Conservation (phyloP, 2,113 vertebrate genomes). For the Dromiciops gliroides region DNA sequence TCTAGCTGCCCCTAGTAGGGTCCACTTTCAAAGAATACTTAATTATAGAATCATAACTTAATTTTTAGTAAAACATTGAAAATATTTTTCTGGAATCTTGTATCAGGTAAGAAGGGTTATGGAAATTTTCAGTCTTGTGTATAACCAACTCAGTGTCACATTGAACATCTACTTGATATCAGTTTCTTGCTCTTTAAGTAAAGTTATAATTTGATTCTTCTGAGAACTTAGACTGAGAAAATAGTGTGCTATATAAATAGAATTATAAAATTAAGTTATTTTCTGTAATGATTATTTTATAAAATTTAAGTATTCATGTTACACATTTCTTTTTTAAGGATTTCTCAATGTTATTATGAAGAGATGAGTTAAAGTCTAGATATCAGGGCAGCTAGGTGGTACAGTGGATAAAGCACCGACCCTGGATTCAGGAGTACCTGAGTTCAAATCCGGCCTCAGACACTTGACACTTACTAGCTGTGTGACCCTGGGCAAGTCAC, state of each 20-base stretch:
- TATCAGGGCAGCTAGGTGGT: no score
- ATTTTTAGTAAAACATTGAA: constrained; percentile 17
- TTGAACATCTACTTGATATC: constrained; percentile 16
- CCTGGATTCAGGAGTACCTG: no score
- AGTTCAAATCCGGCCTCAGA: no score
- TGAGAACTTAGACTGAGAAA: constrained; percentile 45
- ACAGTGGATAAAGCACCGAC: no score
- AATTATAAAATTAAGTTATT: constrained; percentile 29
- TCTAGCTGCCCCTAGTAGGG: no score
- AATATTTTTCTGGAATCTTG: neutral
- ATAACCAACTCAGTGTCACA: constrained; percentile 41
- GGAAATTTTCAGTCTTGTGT: constrained; percentile 21
- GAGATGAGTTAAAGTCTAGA: neutral
- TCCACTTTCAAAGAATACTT: neutral
- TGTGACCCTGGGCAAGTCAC: no score
- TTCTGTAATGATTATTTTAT: constrained; percentile 31
- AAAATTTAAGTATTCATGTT: constrained; percentile 18
- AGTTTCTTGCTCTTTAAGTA: constrained; percentile 40
- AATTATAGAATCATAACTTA: neutral
- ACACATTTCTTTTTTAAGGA: constrained; percentile 29
- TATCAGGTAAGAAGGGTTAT: constrained; percentile 7
- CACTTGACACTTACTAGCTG: no score
- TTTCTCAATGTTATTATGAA: constrained; percentile 6
- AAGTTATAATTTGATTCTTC: constrained; percentile 58
- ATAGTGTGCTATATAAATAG: constrained; percentile 36